Base-by-base conservation (phyloP, 2,888 invertebrate genomes). In the Rhyacophila evoluta region DNA sequence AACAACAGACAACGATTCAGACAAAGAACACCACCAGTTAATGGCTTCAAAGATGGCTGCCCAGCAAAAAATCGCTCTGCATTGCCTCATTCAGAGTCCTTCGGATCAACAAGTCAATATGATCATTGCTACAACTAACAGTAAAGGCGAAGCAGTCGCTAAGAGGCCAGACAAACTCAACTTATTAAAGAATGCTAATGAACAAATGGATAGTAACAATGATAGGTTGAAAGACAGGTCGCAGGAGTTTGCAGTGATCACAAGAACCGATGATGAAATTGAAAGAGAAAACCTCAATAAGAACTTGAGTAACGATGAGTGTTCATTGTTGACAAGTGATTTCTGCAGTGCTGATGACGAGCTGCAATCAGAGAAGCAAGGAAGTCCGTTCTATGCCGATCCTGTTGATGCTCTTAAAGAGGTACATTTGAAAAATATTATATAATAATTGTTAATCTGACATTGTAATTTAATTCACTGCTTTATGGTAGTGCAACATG, bases 301-400 rank as follows among this genome's bases (percentile, higher is more conserved):
- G 82, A 87, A 88, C 82, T 28, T 81, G 28, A 84, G 84, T 80
- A 83, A 84, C 4, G 86, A 82, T 12, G 82, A 82, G 55, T 81
- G 81, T 41, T 76, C 81, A 1, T 55, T 82, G 38, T 28, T 82
- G 11, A 79, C 81, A 1, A 82, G 81, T 73, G 82, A 82, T 28
- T 82, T 82, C 29, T 82, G 81, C 36, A 81, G 75, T 39, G 72
- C 67, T 15, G 82, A 85, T 67, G 87, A 87, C 55, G 87, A 87
- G 74, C 86, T 87, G 74, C 89, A 89, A 81, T 88, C 89, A 81
- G 89, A 90, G 80, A 95, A 95, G 83, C 94, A 95, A 85, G 94
- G 94, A 11, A 96, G 96, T 86, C 96, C 96, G 0, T 96, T 96
- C 85, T 97, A 97, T 85, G 95, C 96, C 1, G 96, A 97, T 86